Evolutionary conservation across 2,797 vertebrate species (phyloP).

Genomic region (Takifugu rubripes): DNA sequence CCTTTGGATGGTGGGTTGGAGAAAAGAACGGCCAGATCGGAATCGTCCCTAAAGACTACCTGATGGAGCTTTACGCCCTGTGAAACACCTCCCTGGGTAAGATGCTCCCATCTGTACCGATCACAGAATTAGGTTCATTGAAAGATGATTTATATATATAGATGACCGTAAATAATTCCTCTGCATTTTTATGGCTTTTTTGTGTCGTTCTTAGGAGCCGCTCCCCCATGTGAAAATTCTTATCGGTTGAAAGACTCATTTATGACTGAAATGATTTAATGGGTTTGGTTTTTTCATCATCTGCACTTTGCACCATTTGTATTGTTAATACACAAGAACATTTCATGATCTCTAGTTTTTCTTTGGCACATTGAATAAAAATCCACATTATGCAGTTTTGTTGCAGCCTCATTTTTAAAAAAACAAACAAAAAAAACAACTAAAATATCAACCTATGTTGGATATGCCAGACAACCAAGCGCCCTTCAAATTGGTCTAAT

Average conservation of each 20-base stretch:
- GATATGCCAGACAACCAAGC: too few relatives aligned
- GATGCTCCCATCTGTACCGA: constrained; percentile 14
- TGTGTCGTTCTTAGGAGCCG: constrained; percentile 17
- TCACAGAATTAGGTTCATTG: neutral
- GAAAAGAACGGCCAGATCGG: constrained; percentile 93
- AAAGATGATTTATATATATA: neutral
- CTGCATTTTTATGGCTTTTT: neutral
- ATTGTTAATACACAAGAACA: constrained; percentile 15
- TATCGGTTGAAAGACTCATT: constrained; percentile 4
- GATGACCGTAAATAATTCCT: neutral
- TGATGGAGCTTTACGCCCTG: constrained; percentile 90
- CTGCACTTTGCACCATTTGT: constrained; percentile 21
- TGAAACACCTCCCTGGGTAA: constrained; percentile 69
- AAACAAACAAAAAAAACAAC: too few relatives aligned
- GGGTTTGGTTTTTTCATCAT: constrained; percentile 4
- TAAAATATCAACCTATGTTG: too few relatives aligned
- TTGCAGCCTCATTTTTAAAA: neutral
- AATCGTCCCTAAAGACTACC: constrained; percentile 94
- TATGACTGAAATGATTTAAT: neutral
- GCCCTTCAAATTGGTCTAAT: too few relatives aligned
- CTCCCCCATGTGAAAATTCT: neutral
- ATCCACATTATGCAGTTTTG: constrained; percentile 3
- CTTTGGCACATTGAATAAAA: constrained; percentile 32
- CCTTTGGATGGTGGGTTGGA: constrained; percentile 97
- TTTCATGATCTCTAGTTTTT: constrained; percentile 21